Percentiles rank a stretch among this genome's conserved stretches.
These are phyloP conservation scores for Lepidurus apus DNA, from an alignment of 1,140 invertebrate species.

Conservation along the genomic window DNA sequence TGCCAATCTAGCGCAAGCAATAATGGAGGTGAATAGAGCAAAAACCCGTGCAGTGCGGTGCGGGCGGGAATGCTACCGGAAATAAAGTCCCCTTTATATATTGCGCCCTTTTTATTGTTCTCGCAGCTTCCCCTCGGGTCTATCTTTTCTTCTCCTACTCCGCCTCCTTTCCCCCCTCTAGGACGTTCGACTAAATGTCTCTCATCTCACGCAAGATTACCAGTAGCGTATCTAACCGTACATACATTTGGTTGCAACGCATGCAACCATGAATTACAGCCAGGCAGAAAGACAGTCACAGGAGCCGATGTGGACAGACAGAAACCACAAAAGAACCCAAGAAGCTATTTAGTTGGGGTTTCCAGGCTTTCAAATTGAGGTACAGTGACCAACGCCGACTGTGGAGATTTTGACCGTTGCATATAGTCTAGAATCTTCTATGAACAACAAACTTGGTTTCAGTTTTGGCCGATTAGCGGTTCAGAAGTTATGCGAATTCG, in stretches of 20 bases:
- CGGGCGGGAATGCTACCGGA: background rate
- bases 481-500: too few relatives aligned
- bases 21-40: background rate
- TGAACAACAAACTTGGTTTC: too few relatives aligned
- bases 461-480: too few relatives aligned
- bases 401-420: too few relatives aligned
- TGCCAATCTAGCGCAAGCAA: constrained; percentile 8
- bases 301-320: background rate
- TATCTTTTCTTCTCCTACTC: background rate
- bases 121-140: background rate
- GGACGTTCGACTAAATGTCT: background rate
- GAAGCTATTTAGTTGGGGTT: too few relatives aligned
- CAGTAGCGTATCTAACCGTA: background rate
- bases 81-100: background rate
- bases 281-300: background rate
- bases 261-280: too few relatives aligned
- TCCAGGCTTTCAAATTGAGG: too few relatives aligned
- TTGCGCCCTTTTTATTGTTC: background rate
- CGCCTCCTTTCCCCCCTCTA: background rate
- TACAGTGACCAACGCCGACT: too few relatives aligned
- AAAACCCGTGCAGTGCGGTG: background rate
- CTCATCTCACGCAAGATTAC: background rate
- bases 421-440: too few relatives aligned
- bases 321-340: background rate
- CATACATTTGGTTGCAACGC: background rate